These are phyloP conservation scores for Ictidomys tridecemlineatus DNA, from an alignment of 2,113 vertebrate genomes.

Conservation along the genomic window DNA sequence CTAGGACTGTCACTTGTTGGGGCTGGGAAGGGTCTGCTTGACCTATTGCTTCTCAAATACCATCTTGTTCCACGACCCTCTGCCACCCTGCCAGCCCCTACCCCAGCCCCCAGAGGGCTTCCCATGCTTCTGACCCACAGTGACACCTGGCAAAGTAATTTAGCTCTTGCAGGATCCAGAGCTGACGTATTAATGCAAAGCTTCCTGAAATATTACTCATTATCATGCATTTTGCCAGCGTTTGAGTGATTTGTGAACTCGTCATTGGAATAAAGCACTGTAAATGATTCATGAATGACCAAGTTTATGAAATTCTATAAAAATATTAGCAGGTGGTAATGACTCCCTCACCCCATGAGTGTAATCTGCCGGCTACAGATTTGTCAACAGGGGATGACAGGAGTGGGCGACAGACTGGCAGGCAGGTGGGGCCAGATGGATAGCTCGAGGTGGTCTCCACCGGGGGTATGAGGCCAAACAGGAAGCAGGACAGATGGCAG, in stretches of 20 bases:
- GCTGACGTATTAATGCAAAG: constrained; percentile 69
- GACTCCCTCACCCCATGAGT: constrained; percentile 67
- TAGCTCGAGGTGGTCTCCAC: neutral
- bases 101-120: neutral
- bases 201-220: constrained; percentile 74
- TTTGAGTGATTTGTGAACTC: constrained; percentile 72
- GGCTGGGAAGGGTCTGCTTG: neutral
- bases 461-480: neutral
- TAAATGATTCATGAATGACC: constrained; percentile 79
- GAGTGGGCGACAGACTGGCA: neutral
- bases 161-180: constrained; percentile 37
- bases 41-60: neutral
- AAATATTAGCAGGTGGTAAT: constrained; percentile 78
- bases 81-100: neutral
- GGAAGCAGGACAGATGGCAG: neutral
- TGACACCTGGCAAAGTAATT: constrained; percentile 70
- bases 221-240: constrained; percentile 82
- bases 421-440: neutral
- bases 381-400: constrained; percentile 57
- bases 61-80: neutral
- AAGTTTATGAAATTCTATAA: constrained; percentile 83
- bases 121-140: constrained; percentile 60
- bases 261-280: constrained; percentile 81
- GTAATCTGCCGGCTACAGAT: constrained; percentile 53
- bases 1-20: neutral